phyloP scores from a whole-genome alignment of 2,797 vertebrate genomes.

The Leuciscus waleckii region DNA sequence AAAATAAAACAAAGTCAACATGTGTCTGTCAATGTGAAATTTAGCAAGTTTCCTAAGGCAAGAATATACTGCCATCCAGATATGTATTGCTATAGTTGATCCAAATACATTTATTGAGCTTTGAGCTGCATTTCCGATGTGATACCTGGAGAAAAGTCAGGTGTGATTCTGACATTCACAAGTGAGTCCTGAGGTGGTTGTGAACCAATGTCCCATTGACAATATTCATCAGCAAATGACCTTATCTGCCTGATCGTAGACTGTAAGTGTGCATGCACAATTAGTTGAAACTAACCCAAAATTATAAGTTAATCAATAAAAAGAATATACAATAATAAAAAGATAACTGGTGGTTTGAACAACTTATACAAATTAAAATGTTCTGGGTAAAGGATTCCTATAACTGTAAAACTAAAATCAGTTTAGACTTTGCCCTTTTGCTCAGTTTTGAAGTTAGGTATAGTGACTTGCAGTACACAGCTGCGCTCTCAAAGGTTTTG shows the following conservation, averaged over 20 bases:
- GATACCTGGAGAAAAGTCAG: conserved; percentile 16
- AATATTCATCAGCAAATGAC: conserved; percentile 43
- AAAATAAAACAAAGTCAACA: too few species aligned
- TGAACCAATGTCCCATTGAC: conserved; percentile 26
- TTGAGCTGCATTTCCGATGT: background rate
- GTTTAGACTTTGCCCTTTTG: background rate
- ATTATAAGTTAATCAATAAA: too few species aligned
- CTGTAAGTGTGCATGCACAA: conserved; percentile 21
- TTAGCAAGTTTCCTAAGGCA: too few species aligned
- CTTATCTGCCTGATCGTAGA: conserved; percentile 9
- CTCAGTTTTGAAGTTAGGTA: background rate
- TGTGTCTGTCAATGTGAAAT: too few species aligned
- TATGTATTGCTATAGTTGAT: background rate
- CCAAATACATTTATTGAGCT: background rate
- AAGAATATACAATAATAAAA: background rate
- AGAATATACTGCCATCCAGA: background rate
- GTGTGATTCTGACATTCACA: conserved; percentile 27
- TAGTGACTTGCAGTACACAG: background rate
- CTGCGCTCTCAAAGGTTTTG: background rate
- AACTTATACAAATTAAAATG: background rate
- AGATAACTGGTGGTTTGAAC: background rate
- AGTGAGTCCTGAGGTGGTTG: conserved; percentile 36
- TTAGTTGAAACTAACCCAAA: background rate
- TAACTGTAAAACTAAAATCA: background rate
- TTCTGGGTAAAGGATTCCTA: background rate